phyloP scores from a whole-genome alignment of 1,140 invertebrate species.

The Drosophila leontia region DNA sequence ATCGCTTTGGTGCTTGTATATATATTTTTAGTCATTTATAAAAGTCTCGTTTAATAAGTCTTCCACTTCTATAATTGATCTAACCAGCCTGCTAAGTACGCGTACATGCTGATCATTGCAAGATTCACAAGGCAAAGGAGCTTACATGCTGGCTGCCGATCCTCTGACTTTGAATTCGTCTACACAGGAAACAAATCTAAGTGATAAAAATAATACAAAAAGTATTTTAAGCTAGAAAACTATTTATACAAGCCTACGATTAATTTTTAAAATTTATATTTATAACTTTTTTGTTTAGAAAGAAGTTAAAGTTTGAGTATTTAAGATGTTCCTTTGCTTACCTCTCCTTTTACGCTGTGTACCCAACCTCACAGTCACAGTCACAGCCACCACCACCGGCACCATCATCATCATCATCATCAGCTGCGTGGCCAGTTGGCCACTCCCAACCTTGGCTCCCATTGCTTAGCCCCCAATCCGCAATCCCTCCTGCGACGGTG shows the following conservation, averaged over 20 bases:
- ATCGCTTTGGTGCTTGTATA: neutral
- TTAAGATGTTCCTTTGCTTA: neutral
- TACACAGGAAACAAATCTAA: conserved; percentile 2
- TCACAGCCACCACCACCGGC: neutral
- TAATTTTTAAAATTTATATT: neutral
- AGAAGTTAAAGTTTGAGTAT: neutral
- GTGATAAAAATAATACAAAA: no score
- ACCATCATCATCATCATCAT: conserved; percentile 57
- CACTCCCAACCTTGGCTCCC: conserved; percentile 50
- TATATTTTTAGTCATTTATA: conserved; percentile 36
- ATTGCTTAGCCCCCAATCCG: conserved; percentile 1
- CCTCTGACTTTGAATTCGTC: neutral
- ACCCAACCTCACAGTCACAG: conserved; percentile 5
- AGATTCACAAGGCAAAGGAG: conserved; percentile 21
- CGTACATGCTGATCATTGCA: conserved; percentile 40
- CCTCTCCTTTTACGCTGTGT: conserved; percentile 1
- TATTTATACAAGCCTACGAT: conserved; percentile 5
- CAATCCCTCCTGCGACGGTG: conserved; percentile 23
- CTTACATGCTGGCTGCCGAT: conserved; percentile 20
- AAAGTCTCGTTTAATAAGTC: conserved; percentile 42
- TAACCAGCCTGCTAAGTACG: conserved; percentile 44
- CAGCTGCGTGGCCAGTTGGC: conserved; percentile 61
- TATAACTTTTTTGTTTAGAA: no score
- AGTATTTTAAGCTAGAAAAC: neutral
- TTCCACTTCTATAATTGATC: conserved; percentile 43